These are phyloP conservation scores for Pseudorhombus dupliciocellatus DNA, from an alignment of 2,113 vertebrate species.

Conservation along the genomic window DNA sequence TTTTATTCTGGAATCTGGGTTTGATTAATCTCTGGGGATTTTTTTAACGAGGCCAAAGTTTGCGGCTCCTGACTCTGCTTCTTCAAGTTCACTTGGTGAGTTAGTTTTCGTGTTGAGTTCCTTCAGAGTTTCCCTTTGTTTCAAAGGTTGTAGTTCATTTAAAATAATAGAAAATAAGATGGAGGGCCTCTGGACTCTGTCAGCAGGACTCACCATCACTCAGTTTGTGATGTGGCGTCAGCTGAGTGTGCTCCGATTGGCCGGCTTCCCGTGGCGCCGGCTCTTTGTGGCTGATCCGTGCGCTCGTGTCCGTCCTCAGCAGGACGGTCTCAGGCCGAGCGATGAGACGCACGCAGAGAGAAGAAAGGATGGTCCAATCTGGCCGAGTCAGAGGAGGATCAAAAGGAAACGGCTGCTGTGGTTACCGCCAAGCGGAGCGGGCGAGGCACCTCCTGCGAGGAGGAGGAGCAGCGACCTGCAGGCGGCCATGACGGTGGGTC, in stretches of 20 bases:
- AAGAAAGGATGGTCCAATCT: slow-evolving; percentile 23
- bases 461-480: too few species aligned
- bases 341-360: slow-evolving; percentile 19
- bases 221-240: not conserved
- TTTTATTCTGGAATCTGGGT: too few species aligned
- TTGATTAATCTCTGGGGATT: too few species aligned
- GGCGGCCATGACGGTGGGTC: not conserved
- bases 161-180: not conserved
- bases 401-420: slow-evolving; percentile 20
- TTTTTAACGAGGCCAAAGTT: too few species aligned
- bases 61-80: too few species aligned
- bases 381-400: slow-evolving; percentile 19
- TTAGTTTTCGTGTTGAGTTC: too few species aligned
- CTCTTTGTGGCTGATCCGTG: slow-evolving; percentile 20
- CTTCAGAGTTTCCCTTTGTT: too few species aligned
- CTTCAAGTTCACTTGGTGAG: too few species aligned
- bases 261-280: slow-evolving; percentile 2
- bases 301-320: slow-evolving; percentile 20
- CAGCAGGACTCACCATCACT: not conserved
- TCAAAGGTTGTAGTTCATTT: not conserved
- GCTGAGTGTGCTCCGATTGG: slow-evolving; percentile 14
- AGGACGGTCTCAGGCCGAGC: not conserved
- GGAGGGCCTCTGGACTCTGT: not conserved
- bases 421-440: not conserved
- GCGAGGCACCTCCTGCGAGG: too few species aligned